Base-by-base conservation (phyloP, 2,113 vertebrate genomes). In the Daboia siamensis region DNA sequence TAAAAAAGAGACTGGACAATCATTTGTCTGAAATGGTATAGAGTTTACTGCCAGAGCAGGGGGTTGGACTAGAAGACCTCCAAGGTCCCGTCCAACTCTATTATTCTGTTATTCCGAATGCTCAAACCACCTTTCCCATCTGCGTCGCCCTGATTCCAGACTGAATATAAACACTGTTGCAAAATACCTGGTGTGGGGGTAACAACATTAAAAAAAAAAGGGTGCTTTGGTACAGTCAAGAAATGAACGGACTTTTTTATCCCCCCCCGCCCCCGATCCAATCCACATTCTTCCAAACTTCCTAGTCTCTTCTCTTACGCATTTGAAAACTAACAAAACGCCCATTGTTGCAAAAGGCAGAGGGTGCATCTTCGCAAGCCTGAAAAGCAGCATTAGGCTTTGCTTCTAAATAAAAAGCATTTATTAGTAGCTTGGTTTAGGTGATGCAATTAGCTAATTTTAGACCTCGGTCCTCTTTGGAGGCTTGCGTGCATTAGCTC, bases 71-170 rank as follows among this genome's bases (percentile, higher is more conserved):
- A 51, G 48, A 51, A 10, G 48, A 51, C 48, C 48, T 51, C 48
- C 48, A 51, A 51, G 48, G 48, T 10, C 8, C 48, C 48, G 8
- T 51, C 48, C 48, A 1, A 9, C 48, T 10, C 8, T 51, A 7
- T 48, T 48, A 48, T 48, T 51, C 48, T 51, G 48, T 9, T 8
- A 51, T 51, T 51, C 48, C 9, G 48, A 51, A 51, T 88, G 94
- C 87, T 56, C 57, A 91, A 59, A 20, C 93, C 57, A 96, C 93
- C 96, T 95, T 95, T 92, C 94, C 89, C 95, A 91, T 95, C 94
- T 93, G 94, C 92, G 91, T 94, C 93, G 94, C 94, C 87, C 90
- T 89, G 85, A 52, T 0, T 17, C 11, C 91, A 92, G 17, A 93
- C 93, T 86, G 91, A 92, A 84, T 92, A 51, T 51, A 3, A 93